phyloP scores from a whole-genome alignment of 2,888 invertebrate species.

The Ormia ochracea region DNA sequence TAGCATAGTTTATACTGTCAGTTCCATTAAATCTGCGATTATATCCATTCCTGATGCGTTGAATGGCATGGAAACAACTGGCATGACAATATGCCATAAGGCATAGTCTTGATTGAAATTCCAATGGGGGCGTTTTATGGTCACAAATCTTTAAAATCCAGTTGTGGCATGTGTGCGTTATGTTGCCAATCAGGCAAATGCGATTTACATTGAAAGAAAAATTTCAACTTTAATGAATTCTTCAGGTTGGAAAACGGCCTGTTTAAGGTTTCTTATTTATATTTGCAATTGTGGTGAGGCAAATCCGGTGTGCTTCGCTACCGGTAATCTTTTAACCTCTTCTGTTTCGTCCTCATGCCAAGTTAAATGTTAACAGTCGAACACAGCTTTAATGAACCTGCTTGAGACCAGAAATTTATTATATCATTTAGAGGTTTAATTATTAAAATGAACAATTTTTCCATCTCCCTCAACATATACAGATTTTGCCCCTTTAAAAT shows the following conservation, averaged over 20 bases:
- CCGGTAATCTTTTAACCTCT: too few relatives aligned
- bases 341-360: too few relatives aligned
- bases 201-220: conserved; percentile 37
- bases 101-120: conserved; percentile 58
- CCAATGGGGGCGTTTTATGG: conserved; percentile 64
- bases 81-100: conserved; percentile 50
- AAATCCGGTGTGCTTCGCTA: too few relatives aligned
- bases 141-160: conserved; percentile 51
- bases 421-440: too few relatives aligned
- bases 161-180: conserved; percentile 49
- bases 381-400: too few relatives aligned
- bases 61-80: conserved; percentile 28
- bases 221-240: background rate
- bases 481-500: too few relatives aligned
- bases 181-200: conserved; percentile 41
- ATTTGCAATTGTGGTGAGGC: background rate
- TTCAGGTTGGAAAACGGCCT: background rate
- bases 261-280: background rate
- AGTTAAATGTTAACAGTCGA: too few relatives aligned
- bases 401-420: too few relatives aligned
- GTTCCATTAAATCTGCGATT: conserved; percentile 28
- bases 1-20: background rate
- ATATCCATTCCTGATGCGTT: conserved; percentile 43
- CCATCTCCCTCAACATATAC: too few relatives aligned
- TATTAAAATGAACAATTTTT: too few relatives aligned